phyloP scores from a whole-genome alignment of 2,888 invertebrate genomes.

The Suillia variegata region DNA sequence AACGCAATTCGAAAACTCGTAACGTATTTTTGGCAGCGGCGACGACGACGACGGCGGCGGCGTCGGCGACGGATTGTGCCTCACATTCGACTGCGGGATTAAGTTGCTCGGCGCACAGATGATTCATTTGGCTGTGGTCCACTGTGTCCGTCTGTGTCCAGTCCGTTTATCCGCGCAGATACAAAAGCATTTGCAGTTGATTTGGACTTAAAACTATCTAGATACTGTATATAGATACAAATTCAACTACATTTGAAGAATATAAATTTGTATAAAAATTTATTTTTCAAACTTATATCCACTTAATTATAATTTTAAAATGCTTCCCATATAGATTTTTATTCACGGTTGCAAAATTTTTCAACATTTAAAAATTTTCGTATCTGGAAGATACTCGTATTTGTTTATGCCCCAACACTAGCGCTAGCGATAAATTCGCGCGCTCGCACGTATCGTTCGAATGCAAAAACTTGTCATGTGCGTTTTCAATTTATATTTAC shows the following conservation, averaged over 20 bases:
- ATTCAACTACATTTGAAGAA: too few species aligned
- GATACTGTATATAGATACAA: too few species aligned
- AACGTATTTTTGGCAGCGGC: background rate
- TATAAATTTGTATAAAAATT: too few species aligned
- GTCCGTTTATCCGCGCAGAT: too few species aligned
- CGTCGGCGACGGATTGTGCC: background rate
- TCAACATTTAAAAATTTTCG: too few species aligned
- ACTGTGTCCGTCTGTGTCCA: too few species aligned
- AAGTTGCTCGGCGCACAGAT: background rate
- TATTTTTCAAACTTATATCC: too few species aligned
- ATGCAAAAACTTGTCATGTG: conserved; percentile 26
- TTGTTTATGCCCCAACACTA: too few species aligned
- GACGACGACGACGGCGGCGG: background rate
- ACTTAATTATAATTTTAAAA: too few species aligned
- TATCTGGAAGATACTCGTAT: too few species aligned
- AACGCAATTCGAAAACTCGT: background rate
- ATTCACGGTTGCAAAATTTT: too few species aligned
- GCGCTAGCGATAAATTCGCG: conserved; percentile 1
- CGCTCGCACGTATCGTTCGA: conserved; percentile 38
- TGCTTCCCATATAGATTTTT: too few species aligned
- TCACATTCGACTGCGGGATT: background rate
- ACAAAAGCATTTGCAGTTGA: background rate
- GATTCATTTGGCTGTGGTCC: background rate
- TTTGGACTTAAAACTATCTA: background rate
- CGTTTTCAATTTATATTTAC: conserved; percentile 21